These are phyloP conservation scores for Pelochelys cantorii DNA, from an alignment of 2,797 vertebrate genomes.

Conservation along the genomic window DNA sequence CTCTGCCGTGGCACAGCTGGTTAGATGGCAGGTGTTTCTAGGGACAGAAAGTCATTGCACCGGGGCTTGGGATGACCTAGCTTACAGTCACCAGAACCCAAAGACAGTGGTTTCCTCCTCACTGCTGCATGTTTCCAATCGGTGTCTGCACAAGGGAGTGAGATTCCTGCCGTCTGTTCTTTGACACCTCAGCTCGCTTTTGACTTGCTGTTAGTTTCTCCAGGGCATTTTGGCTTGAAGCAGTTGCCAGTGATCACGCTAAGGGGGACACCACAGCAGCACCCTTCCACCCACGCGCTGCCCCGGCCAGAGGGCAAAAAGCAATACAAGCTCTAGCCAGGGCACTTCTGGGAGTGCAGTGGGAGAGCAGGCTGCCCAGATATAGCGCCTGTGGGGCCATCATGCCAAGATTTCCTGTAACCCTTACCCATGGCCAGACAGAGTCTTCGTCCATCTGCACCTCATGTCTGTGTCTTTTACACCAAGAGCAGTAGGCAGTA, in stretches of 20 bases:
- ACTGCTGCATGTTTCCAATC: slow-evolving; percentile 17
- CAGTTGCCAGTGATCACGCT: neutral
- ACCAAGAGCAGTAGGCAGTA: neutral
- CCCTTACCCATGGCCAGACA: neutral
- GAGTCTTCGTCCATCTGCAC: neutral
- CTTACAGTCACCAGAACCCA: neutral
- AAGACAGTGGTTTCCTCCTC: neutral
- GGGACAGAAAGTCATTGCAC: neutral
- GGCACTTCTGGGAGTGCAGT: neutral
- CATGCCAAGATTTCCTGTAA: neutral
- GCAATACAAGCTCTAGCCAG: neutral
- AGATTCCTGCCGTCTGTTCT: no score
- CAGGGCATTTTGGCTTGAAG: neutral
- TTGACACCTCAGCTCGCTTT: neutral
- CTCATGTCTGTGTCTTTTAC: neutral
- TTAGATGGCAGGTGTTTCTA: no score
- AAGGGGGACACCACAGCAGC: neutral
- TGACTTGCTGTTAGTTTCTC: neutral
- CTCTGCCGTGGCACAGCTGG: no score
- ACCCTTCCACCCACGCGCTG: neutral
- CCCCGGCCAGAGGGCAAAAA: slow-evolving; percentile 7
- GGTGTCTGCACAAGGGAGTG: neutral
- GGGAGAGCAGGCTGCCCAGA: neutral
- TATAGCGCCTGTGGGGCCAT: neutral
- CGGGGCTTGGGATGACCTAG: neutral